These are phyloP conservation scores for Lethrus apterus DNA, from an alignment of 1,140 invertebrate species.

Conservation along the genomic window DNA sequence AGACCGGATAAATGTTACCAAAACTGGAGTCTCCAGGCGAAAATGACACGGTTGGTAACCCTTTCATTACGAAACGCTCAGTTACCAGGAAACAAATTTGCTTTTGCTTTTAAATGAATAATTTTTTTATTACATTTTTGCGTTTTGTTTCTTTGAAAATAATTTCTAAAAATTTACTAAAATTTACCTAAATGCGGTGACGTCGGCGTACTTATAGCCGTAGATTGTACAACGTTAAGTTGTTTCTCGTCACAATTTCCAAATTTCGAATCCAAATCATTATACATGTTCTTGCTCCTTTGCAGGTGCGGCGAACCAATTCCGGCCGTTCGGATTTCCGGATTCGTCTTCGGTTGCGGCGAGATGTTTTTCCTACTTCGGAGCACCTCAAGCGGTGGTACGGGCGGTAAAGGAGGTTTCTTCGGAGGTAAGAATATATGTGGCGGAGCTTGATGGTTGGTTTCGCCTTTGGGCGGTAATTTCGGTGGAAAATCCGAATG, in stretches of 20 bases:
- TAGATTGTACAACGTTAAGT: slow-evolving; percentile 12
- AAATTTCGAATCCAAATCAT: slow-evolving; percentile 41
- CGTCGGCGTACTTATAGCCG: slow-evolving; percentile 41
- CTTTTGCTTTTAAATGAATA: no score
- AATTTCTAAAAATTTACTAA: neutral
- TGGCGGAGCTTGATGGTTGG: slow-evolving; percentile 49
- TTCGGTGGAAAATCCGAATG: slow-evolving; percentile 39
- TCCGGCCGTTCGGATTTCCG: slow-evolving; percentile 44
- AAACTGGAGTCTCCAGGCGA: no score
- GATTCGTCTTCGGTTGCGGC: slow-evolving; percentile 37
- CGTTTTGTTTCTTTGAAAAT: neutral
- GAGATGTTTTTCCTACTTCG: slow-evolving; percentile 35
- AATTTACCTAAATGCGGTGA: slow-evolving; percentile 40
- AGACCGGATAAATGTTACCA: no score
- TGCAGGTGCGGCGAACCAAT: slow-evolving; percentile 52
- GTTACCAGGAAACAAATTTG: no score
- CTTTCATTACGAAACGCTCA: no score
- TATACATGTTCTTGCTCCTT: slow-evolving; percentile 46
- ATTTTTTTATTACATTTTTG: no score
- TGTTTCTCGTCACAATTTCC: slow-evolving; percentile 15
- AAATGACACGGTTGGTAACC: no score
- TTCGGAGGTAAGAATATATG: slow-evolving; percentile 54
- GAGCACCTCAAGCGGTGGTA: slow-evolving; percentile 52
- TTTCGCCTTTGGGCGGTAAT: slow-evolving; percentile 47
- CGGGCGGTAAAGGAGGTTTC: slow-evolving; percentile 64